phyloP scores from a whole-genome alignment of 1,140 invertebrate genomes.

The Calosoma granatense region DNA sequence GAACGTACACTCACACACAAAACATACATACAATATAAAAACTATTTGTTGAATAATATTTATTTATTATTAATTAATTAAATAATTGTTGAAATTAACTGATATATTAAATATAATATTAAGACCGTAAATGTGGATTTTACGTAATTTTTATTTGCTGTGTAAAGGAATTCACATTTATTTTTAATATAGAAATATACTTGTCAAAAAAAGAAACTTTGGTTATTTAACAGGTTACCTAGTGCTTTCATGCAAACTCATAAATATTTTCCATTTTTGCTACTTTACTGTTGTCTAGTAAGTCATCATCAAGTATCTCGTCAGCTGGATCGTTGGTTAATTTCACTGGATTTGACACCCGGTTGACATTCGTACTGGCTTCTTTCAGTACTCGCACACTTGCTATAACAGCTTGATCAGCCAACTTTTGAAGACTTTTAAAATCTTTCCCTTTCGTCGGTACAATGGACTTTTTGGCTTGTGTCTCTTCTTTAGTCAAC shows the following conservation, averaged over 20 bases:
- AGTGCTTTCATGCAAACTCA: too few species aligned
- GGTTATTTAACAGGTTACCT: too few species aligned
- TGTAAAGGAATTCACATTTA: background rate
- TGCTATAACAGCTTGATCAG: background rate
- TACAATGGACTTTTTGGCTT: background rate
- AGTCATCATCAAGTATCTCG: too few species aligned
- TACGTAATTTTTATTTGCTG: background rate
- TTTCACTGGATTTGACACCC: background rate
- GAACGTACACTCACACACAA: background rate
- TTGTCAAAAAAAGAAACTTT: background rate
- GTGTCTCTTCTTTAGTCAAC: conserved; percentile 25
- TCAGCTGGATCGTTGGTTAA: background rate
- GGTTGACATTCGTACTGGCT: background rate
- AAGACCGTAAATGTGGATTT: background rate
- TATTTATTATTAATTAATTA: conserved; percentile 3
- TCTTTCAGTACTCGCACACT: background rate
- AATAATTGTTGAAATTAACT: too few species aligned
- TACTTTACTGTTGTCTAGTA: too few species aligned
- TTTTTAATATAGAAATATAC: conserved; percentile 4
- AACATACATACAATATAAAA: background rate
- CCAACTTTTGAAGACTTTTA: background rate
- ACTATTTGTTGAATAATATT: conserved; percentile 5
- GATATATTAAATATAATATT: background rate
- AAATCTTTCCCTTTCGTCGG: background rate
- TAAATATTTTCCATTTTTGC: too few species aligned